These are phyloP conservation scores for Corythaixoides concolor DNA, from an alignment of 2,113 vertebrate genomes.

Conservation along the genomic window DNA sequence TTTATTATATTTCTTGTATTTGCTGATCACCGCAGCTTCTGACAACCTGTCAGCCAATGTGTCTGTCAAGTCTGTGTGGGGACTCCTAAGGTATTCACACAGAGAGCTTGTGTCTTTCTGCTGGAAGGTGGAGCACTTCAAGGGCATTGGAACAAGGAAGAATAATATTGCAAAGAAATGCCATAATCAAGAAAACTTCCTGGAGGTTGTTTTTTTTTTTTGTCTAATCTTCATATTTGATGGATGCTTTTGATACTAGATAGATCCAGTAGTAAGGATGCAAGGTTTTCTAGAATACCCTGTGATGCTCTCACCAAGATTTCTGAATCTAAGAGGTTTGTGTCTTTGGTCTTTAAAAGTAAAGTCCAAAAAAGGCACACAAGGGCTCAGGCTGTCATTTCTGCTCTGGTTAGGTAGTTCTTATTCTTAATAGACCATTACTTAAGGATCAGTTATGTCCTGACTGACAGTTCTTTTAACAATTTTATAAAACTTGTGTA, in stretches of 20 bases:
- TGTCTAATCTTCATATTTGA: neutral
- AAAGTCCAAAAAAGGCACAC: fast-evolving
- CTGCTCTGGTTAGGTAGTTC: neutral
- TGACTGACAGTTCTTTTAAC: neutral
- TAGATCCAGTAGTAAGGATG: neutral
- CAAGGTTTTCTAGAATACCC: neutral
- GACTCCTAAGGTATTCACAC: neutral
- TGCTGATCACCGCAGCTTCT: neutral
- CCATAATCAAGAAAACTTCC: neutral
- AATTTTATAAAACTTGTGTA: neutral
- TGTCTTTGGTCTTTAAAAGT: neutral
- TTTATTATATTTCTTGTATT: neutral
- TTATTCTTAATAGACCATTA: neutral
- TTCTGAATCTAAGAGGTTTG: neutral
- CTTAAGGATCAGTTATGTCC: neutral
- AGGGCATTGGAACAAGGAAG: neutral
- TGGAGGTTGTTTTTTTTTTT: no score
- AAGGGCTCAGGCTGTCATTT: neutral
- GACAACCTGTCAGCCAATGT: neutral
- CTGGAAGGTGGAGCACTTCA: neutral
- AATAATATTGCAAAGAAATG: neutral
- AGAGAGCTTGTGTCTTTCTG: neutral
- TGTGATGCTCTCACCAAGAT: neutral
- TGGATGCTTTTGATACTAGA: neutral
- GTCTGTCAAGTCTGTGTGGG: neutral